A percentile compares a stretch with the other conserved stretches of the same genome.
Conservation (phyloP, 2,888 invertebrate species). For the Reticulitermes lucifugus region DNA sequence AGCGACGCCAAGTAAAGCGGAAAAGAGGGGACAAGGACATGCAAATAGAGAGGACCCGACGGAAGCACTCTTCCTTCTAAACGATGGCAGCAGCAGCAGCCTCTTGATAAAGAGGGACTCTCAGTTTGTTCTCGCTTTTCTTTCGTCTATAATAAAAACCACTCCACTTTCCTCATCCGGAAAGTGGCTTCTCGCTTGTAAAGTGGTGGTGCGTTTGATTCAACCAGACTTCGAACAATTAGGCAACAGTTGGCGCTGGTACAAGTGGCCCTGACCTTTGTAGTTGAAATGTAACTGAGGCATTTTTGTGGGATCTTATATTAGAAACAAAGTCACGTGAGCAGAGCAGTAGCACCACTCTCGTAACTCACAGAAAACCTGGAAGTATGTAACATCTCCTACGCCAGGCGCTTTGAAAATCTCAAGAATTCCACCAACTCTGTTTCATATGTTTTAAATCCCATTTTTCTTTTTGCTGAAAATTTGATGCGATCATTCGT, state of each 20-base stretch:
- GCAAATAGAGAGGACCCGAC: slow-evolving; percentile 45
- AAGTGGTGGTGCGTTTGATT: background rate
- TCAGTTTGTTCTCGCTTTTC: background rate
- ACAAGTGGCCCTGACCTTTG: background rate
- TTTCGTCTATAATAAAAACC: slow-evolving; percentile 37
- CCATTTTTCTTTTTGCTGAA: no score
- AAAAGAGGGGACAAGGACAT: slow-evolving; percentile 41
- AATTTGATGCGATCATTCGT: no score
- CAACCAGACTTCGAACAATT: background rate
- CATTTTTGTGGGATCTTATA: background rate
- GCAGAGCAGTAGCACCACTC: no score
- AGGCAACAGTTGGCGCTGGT: background rate
- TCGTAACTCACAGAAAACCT: no score
- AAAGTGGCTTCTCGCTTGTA: slow-evolving; percentile 1
- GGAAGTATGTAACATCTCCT: no score
- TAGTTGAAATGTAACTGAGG: background rate
- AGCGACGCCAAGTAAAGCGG: slow-evolving; percentile 22
- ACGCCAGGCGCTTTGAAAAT: no score
- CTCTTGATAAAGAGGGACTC: slow-evolving; percentile 34
- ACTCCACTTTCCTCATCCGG: slow-evolving; percentile 25
- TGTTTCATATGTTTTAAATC: no score
- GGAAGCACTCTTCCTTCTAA: slow-evolving; percentile 14
- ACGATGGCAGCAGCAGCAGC: background rate
- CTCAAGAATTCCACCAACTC: no score
- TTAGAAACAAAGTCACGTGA: background rate